Evolutionary conservation across 2,888 invertebrate genomes (phyloP).

Genomic region (Brachyptera putata): DNA sequence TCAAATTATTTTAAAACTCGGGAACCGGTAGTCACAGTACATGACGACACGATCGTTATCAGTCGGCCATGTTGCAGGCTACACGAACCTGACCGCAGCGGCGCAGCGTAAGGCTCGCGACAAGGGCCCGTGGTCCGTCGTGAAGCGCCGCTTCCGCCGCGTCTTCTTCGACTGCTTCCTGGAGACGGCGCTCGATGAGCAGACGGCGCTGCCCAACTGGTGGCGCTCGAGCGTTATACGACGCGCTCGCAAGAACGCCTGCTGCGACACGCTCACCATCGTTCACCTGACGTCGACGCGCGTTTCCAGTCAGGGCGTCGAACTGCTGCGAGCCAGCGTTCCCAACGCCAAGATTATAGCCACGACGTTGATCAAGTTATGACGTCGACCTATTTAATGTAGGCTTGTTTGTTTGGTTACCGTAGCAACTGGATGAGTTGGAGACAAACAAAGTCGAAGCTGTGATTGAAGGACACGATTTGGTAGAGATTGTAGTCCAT

Average conservation of each 20-base stretch:
- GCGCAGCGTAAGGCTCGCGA: not conserved
- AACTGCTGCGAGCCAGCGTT: slow-evolving; percentile 23
- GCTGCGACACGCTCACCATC: slow-evolving; percentile 27
- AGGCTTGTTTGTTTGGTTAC: no score
- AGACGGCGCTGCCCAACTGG: slow-evolving; percentile 27
- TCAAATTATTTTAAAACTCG: no score
- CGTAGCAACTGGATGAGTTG: no score
- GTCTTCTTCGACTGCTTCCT: slow-evolving; percentile 27
- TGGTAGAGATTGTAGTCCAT: no score
- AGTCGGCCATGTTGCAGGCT: no score
- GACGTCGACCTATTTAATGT: no score
- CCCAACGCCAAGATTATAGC: slow-evolving; percentile 19
- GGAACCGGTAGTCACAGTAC: no score
- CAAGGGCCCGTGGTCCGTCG: not conserved
- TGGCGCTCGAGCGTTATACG: slow-evolving; percentile 30
- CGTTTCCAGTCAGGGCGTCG: slow-evolving; percentile 25
- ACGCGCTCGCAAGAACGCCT: slow-evolving; percentile 30
- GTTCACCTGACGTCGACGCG: slow-evolving; percentile 29
- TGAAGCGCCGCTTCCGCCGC: slow-evolving; percentile 17
- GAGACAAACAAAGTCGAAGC: no score
- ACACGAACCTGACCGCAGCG: not conserved
- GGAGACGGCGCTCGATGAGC: slow-evolving; percentile 27
- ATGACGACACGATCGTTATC: no score
- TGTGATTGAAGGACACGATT: no score
- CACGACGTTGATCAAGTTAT: slow-evolving; percentile 1